Conservation (phyloP, 2,888 invertebrate genomes). For the Thecophora atra region DNA sequence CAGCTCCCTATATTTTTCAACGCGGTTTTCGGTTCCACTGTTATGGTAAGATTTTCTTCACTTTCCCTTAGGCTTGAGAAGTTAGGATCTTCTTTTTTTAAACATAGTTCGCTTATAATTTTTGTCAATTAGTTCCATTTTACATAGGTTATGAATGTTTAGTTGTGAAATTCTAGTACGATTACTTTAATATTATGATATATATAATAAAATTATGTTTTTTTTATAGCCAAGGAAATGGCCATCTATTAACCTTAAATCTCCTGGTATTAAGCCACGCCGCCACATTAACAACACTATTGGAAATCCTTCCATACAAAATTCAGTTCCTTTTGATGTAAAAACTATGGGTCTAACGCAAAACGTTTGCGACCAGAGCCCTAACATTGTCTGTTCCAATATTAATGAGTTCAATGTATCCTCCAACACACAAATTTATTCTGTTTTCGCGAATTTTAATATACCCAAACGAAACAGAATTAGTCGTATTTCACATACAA, state of each 20-base stretch:
- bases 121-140: no score
- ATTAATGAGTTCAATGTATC: slow-evolving; percentile 30
- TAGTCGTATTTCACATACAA: slow-evolving; percentile 45
- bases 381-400: slow-evolving; percentile 44
- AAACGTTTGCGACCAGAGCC: slow-evolving; percentile 53
- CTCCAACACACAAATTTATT: slow-evolving; percentile 55
- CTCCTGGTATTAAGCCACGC: slow-evolving; percentile 85
- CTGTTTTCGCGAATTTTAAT: slow-evolving; percentile 64
- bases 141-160: no score
- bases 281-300: slow-evolving; percentile 61
- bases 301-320: slow-evolving; percentile 46
- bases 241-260: slow-evolving; percentile 87
- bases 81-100: no score
- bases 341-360: slow-evolving; percentile 38
- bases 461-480: slow-evolving; percentile 60
- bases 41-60: no score
- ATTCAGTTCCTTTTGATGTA: slow-evolving; percentile 50
- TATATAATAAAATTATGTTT: no score
- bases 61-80: no score
- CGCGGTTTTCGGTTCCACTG: no score
- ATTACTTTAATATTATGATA: no score
- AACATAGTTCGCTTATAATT: no score
- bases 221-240: slow-evolving; percentile 75
- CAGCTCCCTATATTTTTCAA: no score
- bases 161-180: no score